Evolutionary conservation across 2,113 vertebrate genomes (phyloP).

Genomic region (Nestor notabilis): DNA sequence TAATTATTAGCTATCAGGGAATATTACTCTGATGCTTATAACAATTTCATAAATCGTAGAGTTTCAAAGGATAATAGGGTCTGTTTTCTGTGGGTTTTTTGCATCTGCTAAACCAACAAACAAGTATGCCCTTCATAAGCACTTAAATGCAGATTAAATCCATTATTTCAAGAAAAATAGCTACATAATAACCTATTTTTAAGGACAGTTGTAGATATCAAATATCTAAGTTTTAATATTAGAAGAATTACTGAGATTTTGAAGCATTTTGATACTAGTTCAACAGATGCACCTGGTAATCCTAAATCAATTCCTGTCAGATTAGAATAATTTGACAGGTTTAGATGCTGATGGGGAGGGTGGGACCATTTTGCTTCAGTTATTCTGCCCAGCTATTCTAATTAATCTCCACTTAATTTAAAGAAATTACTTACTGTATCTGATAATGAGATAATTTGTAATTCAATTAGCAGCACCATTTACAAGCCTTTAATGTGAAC

Average conservation of each 20-base stretch:
- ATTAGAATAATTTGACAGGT: not conserved
- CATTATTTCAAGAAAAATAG: not conserved
- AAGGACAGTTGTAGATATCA: not conserved
- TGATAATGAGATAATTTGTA: constrained; percentile 67
- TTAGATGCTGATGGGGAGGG: not conserved
- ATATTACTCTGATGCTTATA: not conserved
- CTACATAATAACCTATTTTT: not conserved
- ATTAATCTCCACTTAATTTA: constrained; percentile 65
- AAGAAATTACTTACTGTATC: constrained; percentile 58
- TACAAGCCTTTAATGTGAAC: constrained; percentile 25
- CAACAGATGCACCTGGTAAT: not conserved
- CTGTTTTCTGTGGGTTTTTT: not conserved
- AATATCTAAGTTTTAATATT: not conserved
- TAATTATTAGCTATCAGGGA: not conserved
- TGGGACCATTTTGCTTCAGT: constrained; percentile 40
- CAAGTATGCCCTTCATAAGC: not conserved
- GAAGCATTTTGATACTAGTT: not conserved
- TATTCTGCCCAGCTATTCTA: constrained; percentile 60
- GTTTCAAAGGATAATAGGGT: not conserved
- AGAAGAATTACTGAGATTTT: not conserved
- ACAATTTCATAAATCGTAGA: not conserved
- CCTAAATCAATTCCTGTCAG: not conserved
- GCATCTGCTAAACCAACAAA: not conserved
- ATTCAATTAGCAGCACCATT: constrained; percentile 64
- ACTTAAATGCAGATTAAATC: not conserved